Percentiles rank a stretch among this genome's conserved stretches.
Conservation (phyloP, 2,888 invertebrate genomes). For the Odontocolon sp. region DNA sequence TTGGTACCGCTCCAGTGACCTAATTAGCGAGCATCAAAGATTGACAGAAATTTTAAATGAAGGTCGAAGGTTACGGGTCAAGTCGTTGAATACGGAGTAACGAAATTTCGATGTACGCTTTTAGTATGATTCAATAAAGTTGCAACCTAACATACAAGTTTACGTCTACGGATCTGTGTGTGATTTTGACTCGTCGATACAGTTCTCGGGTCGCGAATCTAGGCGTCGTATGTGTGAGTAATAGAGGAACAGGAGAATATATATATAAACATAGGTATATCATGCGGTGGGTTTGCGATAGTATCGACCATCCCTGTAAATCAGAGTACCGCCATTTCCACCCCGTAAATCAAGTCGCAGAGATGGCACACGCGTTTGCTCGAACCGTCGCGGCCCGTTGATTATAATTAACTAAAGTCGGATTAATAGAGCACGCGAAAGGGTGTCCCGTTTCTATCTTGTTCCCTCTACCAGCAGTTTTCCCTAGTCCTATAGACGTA, state of each 20-base stretch:
- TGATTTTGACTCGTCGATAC: constrained; percentile 23
- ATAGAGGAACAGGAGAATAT: constrained; percentile 29
- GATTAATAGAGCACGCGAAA: constrained; percentile 72
- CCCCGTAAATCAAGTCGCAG: constrained; percentile 57
- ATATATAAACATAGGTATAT: no score
- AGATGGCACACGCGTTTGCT: constrained; percentile 54
- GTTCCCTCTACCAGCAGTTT: not conserved
- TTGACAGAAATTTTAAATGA: constrained; percentile 24
- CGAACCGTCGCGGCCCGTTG: constrained; percentile 61
- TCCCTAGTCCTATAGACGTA: constrained; percentile 34
- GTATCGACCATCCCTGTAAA: constrained; percentile 57
- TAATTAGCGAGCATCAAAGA: constrained; percentile 38
- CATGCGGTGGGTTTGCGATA: constrained; percentile 30
- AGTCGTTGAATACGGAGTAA: constrained; percentile 23
- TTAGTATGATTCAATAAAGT: constrained; percentile 15
- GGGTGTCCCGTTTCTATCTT: constrained; percentile 61
- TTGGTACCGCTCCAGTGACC: constrained; percentile 22
- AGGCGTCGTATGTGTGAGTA: constrained; percentile 30
- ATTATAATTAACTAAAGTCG: constrained; percentile 65
- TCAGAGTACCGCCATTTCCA: constrained; percentile 58
- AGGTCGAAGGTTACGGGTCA: constrained; percentile 32
- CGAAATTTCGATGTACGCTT: constrained; percentile 8
- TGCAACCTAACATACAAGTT: not conserved
- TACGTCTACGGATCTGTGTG: not conserved
- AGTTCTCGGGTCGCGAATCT: not conserved